A percentile compares a stretch with the other conserved stretches of the same genome.
Conservation (phyloP, 2,113 vertebrate genomes). For the Neodon shergylaensis region DNA sequence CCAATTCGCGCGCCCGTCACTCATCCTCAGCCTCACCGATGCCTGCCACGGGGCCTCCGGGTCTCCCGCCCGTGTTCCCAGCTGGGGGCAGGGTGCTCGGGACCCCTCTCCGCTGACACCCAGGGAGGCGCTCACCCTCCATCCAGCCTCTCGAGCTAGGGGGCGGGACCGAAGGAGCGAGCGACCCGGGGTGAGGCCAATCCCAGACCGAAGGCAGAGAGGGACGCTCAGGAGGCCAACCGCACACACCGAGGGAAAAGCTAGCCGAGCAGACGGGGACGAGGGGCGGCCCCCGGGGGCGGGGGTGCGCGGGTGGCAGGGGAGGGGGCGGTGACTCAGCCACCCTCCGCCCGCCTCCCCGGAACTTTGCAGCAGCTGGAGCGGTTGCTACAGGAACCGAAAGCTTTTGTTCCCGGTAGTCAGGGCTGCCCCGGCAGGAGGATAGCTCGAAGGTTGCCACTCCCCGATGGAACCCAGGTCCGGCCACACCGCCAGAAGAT, state of each 20-base stretch:
- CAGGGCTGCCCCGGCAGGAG: constrained; percentile 55
- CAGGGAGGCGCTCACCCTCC: not conserved
- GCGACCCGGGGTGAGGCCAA: not conserved
- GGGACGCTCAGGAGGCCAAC: not conserved
- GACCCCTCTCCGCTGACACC: not conserved
- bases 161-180: not conserved
- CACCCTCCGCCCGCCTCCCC: constrained; percentile 76
- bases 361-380: constrained; percentile 82
- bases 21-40: constrained; percentile 60
- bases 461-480: constrained; percentile 45
- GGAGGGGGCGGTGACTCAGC: constrained; percentile 79
- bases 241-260: not conserved
- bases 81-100: not conserved
- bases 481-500: not conserved
- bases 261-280: not conserved
- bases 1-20: constrained; percentile 68
- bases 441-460: constrained; percentile 12
- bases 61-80: not conserved
- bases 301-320: not conserved
- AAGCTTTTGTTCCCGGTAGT: constrained; percentile 80
- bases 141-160: not conserved
- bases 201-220: not conserved
- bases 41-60: not conserved
- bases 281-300: not conserved
- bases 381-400: constrained; percentile 80